A percentile compares a stretch with the other conserved stretches of the same genome.
Evolutionary conservation across 2,113 vertebrate genomes (phyloP).

Genomic region (Jacana jacana): DNA sequence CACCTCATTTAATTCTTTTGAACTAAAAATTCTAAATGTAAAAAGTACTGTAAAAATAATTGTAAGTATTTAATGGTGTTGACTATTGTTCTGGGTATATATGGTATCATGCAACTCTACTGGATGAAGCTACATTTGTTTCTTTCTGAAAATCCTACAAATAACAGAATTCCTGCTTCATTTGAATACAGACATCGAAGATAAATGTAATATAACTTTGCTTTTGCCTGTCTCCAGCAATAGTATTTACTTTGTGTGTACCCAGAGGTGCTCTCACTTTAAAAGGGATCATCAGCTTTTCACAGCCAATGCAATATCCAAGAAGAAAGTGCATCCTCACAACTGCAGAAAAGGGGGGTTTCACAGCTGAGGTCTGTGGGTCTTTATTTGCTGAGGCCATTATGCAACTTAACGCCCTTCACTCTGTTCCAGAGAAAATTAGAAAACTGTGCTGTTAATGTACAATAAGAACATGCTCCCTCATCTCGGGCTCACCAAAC

Average conservation of each 20-base stretch:
- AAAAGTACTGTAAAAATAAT: neutral
- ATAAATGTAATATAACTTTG: neutral
- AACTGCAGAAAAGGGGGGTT: neutral
- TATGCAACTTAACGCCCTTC: neutral
- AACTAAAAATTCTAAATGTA: neutral
- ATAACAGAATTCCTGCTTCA: neutral
- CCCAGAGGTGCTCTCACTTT: neutral
- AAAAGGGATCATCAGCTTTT: neutral
- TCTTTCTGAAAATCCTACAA: neutral
- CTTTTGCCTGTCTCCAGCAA: neutral
- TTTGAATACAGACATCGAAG: neutral
- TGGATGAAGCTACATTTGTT: neutral
- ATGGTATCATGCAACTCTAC: fast-evolving
- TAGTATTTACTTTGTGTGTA: neutral
- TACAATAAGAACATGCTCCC: neutral
- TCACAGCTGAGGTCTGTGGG: neutral
- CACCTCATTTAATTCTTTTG: neutral
- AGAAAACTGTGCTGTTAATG: neutral
- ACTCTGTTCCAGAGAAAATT: neutral
- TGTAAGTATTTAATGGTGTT: neutral
- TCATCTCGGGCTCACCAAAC: neutral
- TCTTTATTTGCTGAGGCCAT: neutral
- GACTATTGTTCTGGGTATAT: neutral
- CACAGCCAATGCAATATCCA: neutral
- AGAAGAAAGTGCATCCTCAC: neutral